Percentiles rank a stretch among this genome's conserved stretches.
phyloP scores from a whole-genome alignment of 2,113 vertebrate genomes.

The Leuciscus idus region DNA sequence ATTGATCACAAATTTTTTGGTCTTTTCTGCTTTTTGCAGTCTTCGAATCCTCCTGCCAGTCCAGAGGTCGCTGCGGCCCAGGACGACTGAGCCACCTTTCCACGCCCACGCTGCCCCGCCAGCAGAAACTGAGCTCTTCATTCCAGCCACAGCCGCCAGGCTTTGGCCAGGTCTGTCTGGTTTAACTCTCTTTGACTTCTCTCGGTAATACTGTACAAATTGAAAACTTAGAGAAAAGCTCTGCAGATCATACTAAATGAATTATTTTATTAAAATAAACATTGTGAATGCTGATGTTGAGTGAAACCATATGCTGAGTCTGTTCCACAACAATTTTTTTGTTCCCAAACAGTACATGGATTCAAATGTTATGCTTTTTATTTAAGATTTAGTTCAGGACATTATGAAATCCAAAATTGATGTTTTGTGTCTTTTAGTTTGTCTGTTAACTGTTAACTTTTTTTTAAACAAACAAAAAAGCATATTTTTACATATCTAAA shows the following conservation, averaged over 20 bases:
- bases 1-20: background rate
- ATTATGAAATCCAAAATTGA: no score
- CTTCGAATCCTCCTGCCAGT: conserved; percentile 84
- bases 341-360: background rate
- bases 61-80: conserved; percentile 84
- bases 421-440: no score
- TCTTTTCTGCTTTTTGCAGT: conserved; percentile 46
- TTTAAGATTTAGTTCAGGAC: no score
- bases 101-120: conserved; percentile 75
- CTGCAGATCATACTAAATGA: background rate
- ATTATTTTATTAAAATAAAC: no score
- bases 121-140: conserved; percentile 84
- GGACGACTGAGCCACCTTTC: conserved; percentile 83
- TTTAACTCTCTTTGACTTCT: background rate
- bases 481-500: no score
- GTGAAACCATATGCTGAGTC: no score
- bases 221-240: background rate
- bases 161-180: conserved; percentile 86
- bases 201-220: background rate
- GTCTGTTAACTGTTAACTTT: no score
- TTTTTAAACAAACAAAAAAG: no score
- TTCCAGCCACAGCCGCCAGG: conserved; percentile 84
- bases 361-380: background rate
- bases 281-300: no score
- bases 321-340: background rate